Base-by-base conservation (phyloP, 2,888 invertebrate genomes). In the Synergus gifuensis region DNA sequence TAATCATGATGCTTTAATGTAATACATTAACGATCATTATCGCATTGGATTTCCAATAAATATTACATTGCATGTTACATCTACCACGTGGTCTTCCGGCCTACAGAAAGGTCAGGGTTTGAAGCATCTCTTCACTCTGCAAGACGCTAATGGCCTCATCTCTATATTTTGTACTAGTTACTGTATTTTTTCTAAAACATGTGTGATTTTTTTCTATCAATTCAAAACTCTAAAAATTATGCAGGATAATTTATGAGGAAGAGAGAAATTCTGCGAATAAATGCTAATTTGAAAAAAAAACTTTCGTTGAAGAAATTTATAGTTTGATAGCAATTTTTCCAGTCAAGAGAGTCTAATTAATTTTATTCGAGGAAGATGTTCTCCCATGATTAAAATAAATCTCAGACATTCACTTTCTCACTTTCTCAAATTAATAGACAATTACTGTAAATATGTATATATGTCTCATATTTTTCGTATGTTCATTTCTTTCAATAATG, bases 1-100 rank as follows among this genome's bases (percentile, higher is more conserved):
- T 69, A 49, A 54, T 54, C 46, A 36, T 73, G 14, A 69, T 69
- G 67, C 46, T 69, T 69, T 69, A 69, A 69, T 69, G 36, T 28
- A 54, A 49, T 36, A 36, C 22, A 49, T 73, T 54, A 73, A 73
- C 54, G 36, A 73, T 54, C 36, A 73, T 73, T 73, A 54, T 73
- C 73, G 8, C 36, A 54, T 54, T 54, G 49, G n/a, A 49, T 73
- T 36, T 69, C 28, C 49, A 49, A 49, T 69, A 69, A 49, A 69
- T 69, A 69, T 69, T 28, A 28, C 28, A 46, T 69, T 69, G 3
- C 28, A 69, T 69, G 40, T 16, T n/a, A 16, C 40, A 40, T n/a
- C 9, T 12, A 62, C 62, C 62, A 62, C 12, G 46, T 67, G 67
- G 42, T 67, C 44, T 67, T 44, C 18, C 67, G 18, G 12, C n/a